Evolutionary conservation across 2,113 vertebrate genomes (phyloP).

Genomic region (Cranoglanis bouderius): DNA sequence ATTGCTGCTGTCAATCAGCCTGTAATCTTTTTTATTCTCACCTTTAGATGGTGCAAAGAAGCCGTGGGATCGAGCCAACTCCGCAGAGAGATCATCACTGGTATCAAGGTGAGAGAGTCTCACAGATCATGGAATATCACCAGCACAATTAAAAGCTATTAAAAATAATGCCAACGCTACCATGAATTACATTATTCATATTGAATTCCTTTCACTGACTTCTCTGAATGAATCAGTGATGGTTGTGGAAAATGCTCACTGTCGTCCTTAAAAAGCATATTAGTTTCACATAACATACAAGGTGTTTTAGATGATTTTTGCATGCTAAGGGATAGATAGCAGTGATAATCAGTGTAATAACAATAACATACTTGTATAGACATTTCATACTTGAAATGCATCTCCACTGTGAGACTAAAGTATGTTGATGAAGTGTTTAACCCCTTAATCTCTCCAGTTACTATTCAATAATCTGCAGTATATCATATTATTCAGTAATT

Average conservation of each 20-base stretch:
- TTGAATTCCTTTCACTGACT: neutral
- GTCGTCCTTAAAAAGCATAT: neutral
- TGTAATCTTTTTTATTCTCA: neutral
- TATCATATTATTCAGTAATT: neutral
- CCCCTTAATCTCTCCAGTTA: neutral
- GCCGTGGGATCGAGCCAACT: conserved; percentile 96
- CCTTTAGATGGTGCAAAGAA: conserved; percentile 88
- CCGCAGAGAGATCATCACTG: conserved; percentile 88
- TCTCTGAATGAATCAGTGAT: neutral
- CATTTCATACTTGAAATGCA: neutral
- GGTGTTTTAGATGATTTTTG: neutral
- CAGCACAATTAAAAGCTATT: neutral
- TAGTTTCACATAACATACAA: neutral
- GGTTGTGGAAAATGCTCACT: neutral
- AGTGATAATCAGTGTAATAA: neutral
- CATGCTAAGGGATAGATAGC: neutral
- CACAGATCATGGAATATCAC: neutral
- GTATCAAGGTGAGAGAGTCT: conserved; percentile 86
- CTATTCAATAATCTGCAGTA: neutral
- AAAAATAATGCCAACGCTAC: neutral
- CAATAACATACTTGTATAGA: neutral
- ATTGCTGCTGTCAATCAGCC: neutral
- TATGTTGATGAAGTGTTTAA: neutral
- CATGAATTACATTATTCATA: neutral
- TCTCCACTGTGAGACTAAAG: neutral